Percentiles rank a stretch among this genome's conserved stretches.
These are phyloP conservation scores for Sarotherodon lohbergeri DNA, from an alignment of 2,113 vertebrate genomes.

Conservation along the genomic window DNA sequence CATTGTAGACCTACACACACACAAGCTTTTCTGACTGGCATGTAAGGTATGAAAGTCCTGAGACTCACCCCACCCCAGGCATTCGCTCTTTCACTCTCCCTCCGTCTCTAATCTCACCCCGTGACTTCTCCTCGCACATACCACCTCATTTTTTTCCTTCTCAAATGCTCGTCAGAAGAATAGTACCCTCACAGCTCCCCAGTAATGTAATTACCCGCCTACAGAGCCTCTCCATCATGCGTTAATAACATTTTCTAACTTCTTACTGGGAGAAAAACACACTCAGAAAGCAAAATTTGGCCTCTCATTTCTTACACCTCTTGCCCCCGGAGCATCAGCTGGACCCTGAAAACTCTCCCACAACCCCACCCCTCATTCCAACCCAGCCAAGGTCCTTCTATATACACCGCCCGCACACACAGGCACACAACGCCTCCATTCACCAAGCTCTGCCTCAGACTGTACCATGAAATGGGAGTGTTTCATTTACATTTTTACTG, in stretches of 20 bases:
- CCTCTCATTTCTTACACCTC: constrained; percentile 57
- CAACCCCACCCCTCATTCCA: neutral
- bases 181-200: neutral
- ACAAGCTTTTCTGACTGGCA: constrained; percentile 31
- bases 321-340: constrained; percentile 68
- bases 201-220: neutral
- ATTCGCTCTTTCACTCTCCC: neutral
- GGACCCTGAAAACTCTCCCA: constrained; percentile 53
- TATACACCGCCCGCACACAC: neutral
- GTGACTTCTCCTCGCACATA: constrained; percentile 1
- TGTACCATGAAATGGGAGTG: neutral
- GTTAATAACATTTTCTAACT: constrained; percentile 25
- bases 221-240: neutral
- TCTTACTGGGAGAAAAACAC: neutral
- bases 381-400: neutral
- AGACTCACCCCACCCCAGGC: neutral
- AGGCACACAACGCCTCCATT: constrained; percentile 58
- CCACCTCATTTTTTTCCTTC: neutral
- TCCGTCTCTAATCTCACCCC: neutral
- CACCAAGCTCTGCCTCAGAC: constrained; percentile 30
- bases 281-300: neutral
- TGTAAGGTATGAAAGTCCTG: constrained; percentile 39
- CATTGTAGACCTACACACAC: constrained; percentile 83
- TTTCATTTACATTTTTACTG: constrained; percentile 38
- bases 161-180: neutral